Conservation (phyloP, 2,888 invertebrate species). For the Aproaerema taeniolella region DNA sequence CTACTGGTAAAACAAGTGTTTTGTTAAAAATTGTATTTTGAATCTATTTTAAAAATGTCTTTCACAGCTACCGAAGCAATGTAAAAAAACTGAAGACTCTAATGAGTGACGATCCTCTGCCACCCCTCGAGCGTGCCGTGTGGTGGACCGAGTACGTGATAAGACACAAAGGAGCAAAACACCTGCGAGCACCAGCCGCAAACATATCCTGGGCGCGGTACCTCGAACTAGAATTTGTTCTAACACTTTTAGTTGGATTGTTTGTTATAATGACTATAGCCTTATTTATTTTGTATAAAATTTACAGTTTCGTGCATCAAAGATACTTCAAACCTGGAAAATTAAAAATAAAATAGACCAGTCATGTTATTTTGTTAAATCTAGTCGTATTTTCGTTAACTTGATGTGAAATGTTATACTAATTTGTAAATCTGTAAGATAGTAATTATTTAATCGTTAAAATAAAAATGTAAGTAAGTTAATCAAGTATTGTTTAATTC, state of each 20-base stretch:
- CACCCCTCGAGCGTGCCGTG: slow-evolving; percentile 31
- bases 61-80: slow-evolving; percentile 28
- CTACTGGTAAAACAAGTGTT: too few species aligned
- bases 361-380: too few species aligned
- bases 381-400: too few species aligned
- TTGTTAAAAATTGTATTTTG: too few species aligned
- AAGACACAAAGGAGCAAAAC: slow-evolving; percentile 30
- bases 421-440: too few species aligned
- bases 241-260: background rate
- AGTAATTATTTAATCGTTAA: too few species aligned
- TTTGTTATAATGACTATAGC: background rate
- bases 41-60: too few species aligned
- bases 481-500: too few species aligned
- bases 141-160: slow-evolving; percentile 42
- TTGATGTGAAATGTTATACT: too few species aligned
- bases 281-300: background rate
- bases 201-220: slow-evolving; percentile 26
- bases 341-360: background rate
- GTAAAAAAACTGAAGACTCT: slow-evolving; percentile 21
- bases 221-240: slow-evolving; percentile 26
- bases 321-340: background rate
- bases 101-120: slow-evolving; percentile 27
- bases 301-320: background rate
- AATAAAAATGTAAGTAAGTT: too few species aligned
- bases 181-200: slow-evolving; percentile 31